A percentile compares a stretch with the other conserved stretches of the same genome.
phyloP scores from a whole-genome alignment of 2,888 invertebrate species.

The Pharmacophagus antenor region DNA sequence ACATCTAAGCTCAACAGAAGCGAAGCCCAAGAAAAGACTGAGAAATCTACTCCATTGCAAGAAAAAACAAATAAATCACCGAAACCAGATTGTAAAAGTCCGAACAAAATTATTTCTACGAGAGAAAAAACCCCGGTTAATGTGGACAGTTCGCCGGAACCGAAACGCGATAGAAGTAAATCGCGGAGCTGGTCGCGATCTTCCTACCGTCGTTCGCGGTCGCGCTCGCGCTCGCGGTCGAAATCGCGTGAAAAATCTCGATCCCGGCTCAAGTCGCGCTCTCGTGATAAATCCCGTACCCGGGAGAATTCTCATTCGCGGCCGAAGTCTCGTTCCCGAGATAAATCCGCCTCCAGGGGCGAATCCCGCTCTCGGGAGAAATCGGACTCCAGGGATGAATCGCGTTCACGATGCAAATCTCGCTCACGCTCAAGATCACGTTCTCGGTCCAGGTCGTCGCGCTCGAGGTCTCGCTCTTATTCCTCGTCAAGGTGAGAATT shows the following conservation, averaged over 20 bases:
- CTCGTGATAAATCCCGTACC: slow-evolving; percentile 51
- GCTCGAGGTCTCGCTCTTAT: slow-evolving; percentile 70
- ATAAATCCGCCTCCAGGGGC: slow-evolving; percentile 50
- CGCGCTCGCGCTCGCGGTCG: slow-evolving; percentile 44
- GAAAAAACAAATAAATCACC: slow-evolving; percentile 40
- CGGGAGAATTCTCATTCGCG: slow-evolving; percentile 40
- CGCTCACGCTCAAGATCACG: slow-evolving; percentile 54
- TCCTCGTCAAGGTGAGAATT: slow-evolving; percentile 70
- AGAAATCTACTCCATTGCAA: slow-evolving; percentile 34
- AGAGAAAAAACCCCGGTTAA: slow-evolving; percentile 46
- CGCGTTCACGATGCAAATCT: slow-evolving; percentile 31
- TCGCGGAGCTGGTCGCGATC: slow-evolving; percentile 59
- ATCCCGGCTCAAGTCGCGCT: slow-evolving; percentile 48
- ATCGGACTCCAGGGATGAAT: slow-evolving; percentile 49
- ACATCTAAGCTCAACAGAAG: slow-evolving; percentile 43
- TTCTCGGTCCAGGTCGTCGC: slow-evolving; percentile 71
- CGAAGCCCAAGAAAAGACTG: slow-evolving; percentile 34
- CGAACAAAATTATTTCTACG: slow-evolving; percentile 35
- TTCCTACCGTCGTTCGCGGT: slow-evolving; percentile 49
- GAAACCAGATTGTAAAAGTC: slow-evolving; percentile 34
- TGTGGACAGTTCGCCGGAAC: slow-evolving; percentile 50
- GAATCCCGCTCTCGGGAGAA: slow-evolving; percentile 49
- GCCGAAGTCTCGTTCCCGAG: slow-evolving; percentile 37
- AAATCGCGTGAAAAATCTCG: slow-evolving; percentile 47
- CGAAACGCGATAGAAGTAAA: slow-evolving; percentile 46